Evolutionary conservation across 2,797 vertebrate genomes (phyloP), one percentile per base, ranked within the genome.

Genomic region (Petrocephalus sullivani): DNA sequence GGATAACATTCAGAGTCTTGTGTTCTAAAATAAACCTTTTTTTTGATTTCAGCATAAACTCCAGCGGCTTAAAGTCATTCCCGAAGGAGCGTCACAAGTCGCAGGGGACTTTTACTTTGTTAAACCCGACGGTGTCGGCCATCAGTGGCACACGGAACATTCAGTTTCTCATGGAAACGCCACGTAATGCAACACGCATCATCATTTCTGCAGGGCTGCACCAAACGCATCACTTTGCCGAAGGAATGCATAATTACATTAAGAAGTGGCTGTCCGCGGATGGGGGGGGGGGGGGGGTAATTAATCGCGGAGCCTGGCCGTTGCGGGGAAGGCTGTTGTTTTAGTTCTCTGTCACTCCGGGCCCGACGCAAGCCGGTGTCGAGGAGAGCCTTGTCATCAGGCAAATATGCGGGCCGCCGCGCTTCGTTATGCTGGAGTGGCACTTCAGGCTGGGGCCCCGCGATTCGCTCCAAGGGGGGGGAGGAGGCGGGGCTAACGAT

Each of bases 101-200:
- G 94, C 91, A 93, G 93, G 28, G 28, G 28, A 28, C 28, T 28
- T 28, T 28, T 28, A 28, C 0, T 28, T 28, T 28, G 28, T 96
- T 95, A 96, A 94, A 94, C 92, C 94, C 95, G 96, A 95, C 95
- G 95, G 94, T 93, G 96, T 95, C 93, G 94, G 93, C 95, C 95
- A 93, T 95, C 94, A 94, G 94, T 94, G 93, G 92, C 92, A 94
- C 95, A 93, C 93, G 93, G 94, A 95, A 94, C 94, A 96, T 96
- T 96, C 94, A 90, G 94, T 95, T 95, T 96, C 95, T 94, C 94
- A 93, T 95, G 95, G 94, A 96, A 96, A 93, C 93, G 91, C 93
- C 92, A 88, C 90, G 95, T 95, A 93, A 96, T 94, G 94, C 92
- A 94, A 96, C 95, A 95, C 94, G 3, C 93, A 92, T 92, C 93